A percentile compares a stretch with the other conserved stretches of the same genome.
Conservation (phyloP, 2,113 vertebrate genomes). For the Microcebus tavaratra region DNA sequence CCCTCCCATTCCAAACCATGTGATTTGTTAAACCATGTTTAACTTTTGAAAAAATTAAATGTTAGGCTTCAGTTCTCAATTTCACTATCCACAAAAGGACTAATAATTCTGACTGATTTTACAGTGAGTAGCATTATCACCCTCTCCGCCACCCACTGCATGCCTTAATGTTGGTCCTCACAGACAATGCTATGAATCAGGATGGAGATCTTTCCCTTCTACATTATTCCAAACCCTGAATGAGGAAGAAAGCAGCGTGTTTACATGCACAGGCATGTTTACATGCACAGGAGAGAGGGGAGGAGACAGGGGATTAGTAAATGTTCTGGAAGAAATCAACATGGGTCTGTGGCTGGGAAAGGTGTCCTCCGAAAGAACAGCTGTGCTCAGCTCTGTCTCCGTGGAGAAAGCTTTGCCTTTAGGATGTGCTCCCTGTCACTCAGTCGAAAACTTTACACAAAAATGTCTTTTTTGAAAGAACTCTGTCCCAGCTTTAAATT, state of each 20-base stretch:
- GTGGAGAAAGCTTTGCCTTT: not conserved
- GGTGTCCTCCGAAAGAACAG: not conserved
- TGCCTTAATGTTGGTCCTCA: not conserved
- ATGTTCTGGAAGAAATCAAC: not conserved
- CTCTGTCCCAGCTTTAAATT: not conserved
- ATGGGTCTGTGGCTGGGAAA: not conserved
- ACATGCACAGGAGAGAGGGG: not conserved
- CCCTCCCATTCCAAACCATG: not conserved
- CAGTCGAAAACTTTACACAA: constrained; percentile 40
- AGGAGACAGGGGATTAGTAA: not conserved
- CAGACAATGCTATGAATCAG: not conserved
- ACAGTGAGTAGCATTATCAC: not conserved
- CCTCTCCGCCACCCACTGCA: not conserved
- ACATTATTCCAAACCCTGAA: not conserved
- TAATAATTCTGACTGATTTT: too few species aligned
- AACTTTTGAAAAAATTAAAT: not conserved
- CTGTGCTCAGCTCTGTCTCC: not conserved
- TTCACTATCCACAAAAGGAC: not conserved
- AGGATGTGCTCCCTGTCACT: not conserved
- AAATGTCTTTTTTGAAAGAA: constrained; percentile 52
- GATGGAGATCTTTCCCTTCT: not conserved
- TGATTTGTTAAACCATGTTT: too few species aligned
- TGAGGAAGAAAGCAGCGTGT: not conserved
- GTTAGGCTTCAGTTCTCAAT: not conserved
- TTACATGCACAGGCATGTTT: not conserved